A percentile compares a stretch with the other conserved stretches of the same genome.
Conservation (phyloP, 2,113 vertebrate genomes). For the Dendropsophus ebraccatus region DNA sequence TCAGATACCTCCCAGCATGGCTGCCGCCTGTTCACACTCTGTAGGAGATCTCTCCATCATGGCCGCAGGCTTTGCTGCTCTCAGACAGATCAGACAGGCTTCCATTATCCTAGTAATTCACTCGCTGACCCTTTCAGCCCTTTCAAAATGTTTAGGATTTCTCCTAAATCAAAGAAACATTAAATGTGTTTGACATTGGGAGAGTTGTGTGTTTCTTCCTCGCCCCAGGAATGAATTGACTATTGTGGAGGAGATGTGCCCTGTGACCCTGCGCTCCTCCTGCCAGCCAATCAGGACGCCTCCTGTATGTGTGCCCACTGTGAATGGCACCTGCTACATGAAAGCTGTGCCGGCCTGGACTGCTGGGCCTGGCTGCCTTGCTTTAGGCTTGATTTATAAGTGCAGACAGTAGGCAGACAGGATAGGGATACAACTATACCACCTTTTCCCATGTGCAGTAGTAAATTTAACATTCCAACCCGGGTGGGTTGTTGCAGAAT, state of each 20-base stretch:
- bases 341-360: neutral
- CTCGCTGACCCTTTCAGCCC: neutral
- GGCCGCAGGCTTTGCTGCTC: neutral
- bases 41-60: neutral
- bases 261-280: constrained; percentile 23
- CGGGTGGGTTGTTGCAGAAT: constrained; percentile 7
- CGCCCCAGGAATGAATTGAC: constrained; percentile 17
- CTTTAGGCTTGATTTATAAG: neutral
- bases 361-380: neutral
- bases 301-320: neutral
- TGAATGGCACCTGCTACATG: constrained; percentile 24
- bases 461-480: constrained; percentile 29
- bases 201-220: neutral
- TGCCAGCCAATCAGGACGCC: constrained; percentile 2
- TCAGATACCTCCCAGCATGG: no score
- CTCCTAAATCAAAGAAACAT: constrained; percentile 21
- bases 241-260: constrained; percentile 22
- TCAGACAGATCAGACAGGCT: neutral
- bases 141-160: constrained; percentile 6
- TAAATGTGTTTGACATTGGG: constrained; percentile 21
- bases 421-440: neutral
- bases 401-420: neutral
- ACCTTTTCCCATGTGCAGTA: constrained; percentile 12
- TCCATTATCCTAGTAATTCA: neutral
- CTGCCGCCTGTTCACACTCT: neutral